Evolutionary conservation across 2,113 vertebrate genomes (phyloP), one percentile per base, ranked within the genome.

Genomic region (Ceuthmochares aereus): DNA sequence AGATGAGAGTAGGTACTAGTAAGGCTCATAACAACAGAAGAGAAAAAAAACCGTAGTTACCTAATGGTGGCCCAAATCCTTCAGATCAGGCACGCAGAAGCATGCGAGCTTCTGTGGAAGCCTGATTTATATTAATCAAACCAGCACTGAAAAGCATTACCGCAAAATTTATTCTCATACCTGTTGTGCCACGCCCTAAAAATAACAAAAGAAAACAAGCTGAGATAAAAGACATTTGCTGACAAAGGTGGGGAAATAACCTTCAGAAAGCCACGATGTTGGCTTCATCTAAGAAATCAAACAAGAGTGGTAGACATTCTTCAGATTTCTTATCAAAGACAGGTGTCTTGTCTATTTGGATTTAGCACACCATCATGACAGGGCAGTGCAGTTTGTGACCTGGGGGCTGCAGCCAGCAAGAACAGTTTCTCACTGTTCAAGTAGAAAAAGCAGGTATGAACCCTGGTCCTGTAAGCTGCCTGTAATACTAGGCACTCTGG

Each of bases 91-190:
- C 6, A 0, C 6, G 16, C 30, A 78, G n/a, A 70, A 76, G 30
- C 78, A 69, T 8, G 37, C 34, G 54, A 87, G 17, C 32, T 37
- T 75, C 66, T 86, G 69, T 40, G 52, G 30, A 86, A 87, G 56
- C 47, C 58, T 60, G 30, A 81, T 63, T 72, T 45, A 16, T 40
- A 70, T 36, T 21, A 90, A 84, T 52, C 76, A 81, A 90, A 52
- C 14, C 36, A 81, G 68, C 68, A 70, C 0, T 75, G 83, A 83
- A 77, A 93, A 90, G 32, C 36, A 52, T 1, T 3, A 78, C 81
- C 68, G 67, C 58, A 95, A 75, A 63, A 90, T 89, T 93, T 86
- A 84, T 72, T 93, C 82, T 67, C 84, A 84, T 56, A 84, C 19
- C 14, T 70, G 66, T 59, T 5, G 8, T 25, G 63, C 49, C 64